Evolutionary conservation across 1,140 invertebrate species (phyloP), one percentile per base, ranked within the genome.

Genomic region (Sweltsa coloradensis): DNA sequence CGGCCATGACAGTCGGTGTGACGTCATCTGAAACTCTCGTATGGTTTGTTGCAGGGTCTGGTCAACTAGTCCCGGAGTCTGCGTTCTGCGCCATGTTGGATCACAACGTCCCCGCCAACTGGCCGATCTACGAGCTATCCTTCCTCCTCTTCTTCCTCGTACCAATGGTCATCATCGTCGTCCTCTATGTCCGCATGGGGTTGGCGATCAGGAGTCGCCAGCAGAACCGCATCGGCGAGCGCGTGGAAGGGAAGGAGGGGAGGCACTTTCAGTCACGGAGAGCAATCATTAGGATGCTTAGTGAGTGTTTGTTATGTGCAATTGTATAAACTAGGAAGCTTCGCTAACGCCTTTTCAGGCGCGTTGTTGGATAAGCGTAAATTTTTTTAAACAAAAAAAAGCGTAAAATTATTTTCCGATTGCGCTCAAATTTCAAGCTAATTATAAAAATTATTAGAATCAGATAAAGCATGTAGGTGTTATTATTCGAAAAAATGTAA

Each of bases 121-220:
- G 73, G 53, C 83, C 83, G 24, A 60, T 89, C 23, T 88, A 84
- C 51, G 85, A 89, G 61, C 57, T 87, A n/a, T 88, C 85, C 57
- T 81, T 79, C 43, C 61, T 86, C 18, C 60, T 89, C 23, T 92
- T 92, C 66, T 92, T 93, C 63, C 65, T 89, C 22, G 67, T 90
- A 24, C 89, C 89, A 0, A 83, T 89, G 72, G 34, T 79, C 3
- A 69, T 89, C 2, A 88, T 93, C 37, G 68, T 81, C 1, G 66
- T 81, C 16, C 70, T 90, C 1, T 92, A 92, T 59, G 72, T 74
- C 2, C 71, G 75, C 47, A 91, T 92, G 76, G 85, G 82, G 0
- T 57, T 81, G 0, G 68, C 74, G 53, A 85, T 86, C 55, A 66
- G 74, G 27, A 34, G 18, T 6, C 5, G 34, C 26, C 31, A 22